Evolutionary conservation across 2,888 invertebrate genomes (phyloP).

Genomic region (Ditula angustiorana): DNA sequence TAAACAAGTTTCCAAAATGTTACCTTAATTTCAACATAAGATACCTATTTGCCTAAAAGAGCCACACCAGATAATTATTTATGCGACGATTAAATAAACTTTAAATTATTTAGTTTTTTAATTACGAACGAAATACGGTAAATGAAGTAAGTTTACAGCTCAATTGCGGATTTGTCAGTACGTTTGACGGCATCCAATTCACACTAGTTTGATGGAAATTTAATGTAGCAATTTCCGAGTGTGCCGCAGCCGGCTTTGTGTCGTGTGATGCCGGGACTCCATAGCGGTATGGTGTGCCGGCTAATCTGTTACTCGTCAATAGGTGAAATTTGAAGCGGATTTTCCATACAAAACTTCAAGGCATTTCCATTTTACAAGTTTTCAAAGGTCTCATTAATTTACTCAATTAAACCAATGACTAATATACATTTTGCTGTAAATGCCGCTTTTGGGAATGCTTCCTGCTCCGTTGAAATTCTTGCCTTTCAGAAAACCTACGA

Average conservation of each 20-base stretch:
- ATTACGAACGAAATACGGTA: not conserved
- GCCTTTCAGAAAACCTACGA: not conserved
- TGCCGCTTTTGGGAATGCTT: too few species aligned
- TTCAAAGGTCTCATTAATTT: too few species aligned
- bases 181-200: constrained; percentile 3
- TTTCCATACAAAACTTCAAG: too few species aligned
- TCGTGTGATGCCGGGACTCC: not conserved
- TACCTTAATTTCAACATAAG: too few species aligned
- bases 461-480: too few species aligned
- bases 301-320: not conserved
- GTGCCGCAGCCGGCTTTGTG: not conserved
- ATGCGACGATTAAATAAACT: not conserved
- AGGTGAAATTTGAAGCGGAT: not conserved
- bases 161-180: not conserved
- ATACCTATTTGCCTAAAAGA: too few species aligned
- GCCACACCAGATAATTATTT: too few species aligned
- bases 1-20: too few species aligned
- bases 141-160: not conserved
- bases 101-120: not conserved
- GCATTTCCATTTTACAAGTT: too few species aligned
- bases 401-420: too few species aligned
- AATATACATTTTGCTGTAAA: too few species aligned
- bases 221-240: constrained; percentile 16
- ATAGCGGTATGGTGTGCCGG: not conserved
- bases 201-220: constrained; percentile 10